Base-by-base conservation (phyloP, 2,797 vertebrate species). In the Characodon lateralis region DNA sequence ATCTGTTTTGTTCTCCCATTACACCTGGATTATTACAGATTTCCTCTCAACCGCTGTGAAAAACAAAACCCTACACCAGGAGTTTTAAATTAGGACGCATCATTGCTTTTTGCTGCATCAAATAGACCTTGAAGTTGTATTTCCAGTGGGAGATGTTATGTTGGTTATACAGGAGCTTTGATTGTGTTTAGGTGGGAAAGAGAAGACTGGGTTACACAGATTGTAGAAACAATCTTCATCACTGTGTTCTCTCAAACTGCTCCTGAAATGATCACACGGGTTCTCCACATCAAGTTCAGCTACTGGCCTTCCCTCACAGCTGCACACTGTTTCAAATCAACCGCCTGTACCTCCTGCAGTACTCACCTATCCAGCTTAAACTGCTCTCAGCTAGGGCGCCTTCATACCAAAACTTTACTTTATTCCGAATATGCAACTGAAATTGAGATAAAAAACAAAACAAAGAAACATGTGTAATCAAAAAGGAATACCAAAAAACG, bases 81-180 rank as follows among this genome's bases (percentile, higher is more conserved):
- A 71, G 70, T 86, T 84, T 78, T 82, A 70, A 87, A 87, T 83
- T 70, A 79, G 51, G 83, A 89, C 48, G 82, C 86, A 73, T 75
- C 78, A 78, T 86, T 89, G 85, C 72, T 18, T 88, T 83, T 83
- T 79, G 75, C 83, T 79, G 72, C 73, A 75, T 81, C 89, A 92
- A 91, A 91, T 78, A 92, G 89, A 92, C 89, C 89, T 88, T 92
- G 91, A 93, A 93, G 93, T 93, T 92, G 85, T 84, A 78, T 90
- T 91, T 92, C 80, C 89, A 86, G 78, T 65, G 71, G 81, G 85
- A 86, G 82, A 91, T 84, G 82, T 81, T 88, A 82, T 74, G 82
- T 78, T 87, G 88, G 89, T 89, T 83, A 87, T 72, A 65, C 46
- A n/a, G 72, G 77, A 77, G 74, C 73, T 90, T 87, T 90, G 85